Conservation (phyloP, 1,140 invertebrate genomes). For the Zaprionus lachaisei region DNA sequence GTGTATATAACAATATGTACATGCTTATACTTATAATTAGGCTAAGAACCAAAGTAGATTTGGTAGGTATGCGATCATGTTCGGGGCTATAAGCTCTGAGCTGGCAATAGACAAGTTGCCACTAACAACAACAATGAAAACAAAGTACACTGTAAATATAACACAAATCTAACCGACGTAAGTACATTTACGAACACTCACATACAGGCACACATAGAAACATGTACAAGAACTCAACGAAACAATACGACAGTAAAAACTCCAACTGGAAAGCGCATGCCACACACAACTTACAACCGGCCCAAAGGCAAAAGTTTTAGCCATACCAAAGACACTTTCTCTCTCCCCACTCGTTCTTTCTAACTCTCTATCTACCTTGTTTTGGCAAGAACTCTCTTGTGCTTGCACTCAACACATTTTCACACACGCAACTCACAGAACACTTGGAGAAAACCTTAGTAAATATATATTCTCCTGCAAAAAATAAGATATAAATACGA, state of each 20-base stretch:
- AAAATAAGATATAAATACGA: conserved; percentile 41
- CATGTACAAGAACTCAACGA: conserved; percentile 43
- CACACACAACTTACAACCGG: conserved; percentile 27
- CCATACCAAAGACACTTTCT: conserved; percentile 31
- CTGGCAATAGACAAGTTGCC: conserved; percentile 23
- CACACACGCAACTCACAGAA: conserved; percentile 36
- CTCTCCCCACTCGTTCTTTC: conserved; percentile 27
- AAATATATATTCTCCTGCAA: conserved; percentile 48
- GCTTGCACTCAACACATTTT: conserved; percentile 60
- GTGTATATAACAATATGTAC: conserved; percentile 44
- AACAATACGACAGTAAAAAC: conserved; percentile 41
- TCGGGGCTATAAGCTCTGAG: conserved; percentile 22
- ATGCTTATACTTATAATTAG: conserved; percentile 34
- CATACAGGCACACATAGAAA: conserved; percentile 20
- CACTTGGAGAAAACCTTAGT: conserved; percentile 37
- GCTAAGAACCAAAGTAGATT: conserved; percentile 37
- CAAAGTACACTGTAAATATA: conserved; percentile 70
- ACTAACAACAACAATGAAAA: conserved; percentile 8
- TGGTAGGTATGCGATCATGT: conserved; percentile 44
- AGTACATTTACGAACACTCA: conserved; percentile 51
- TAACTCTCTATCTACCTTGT: conserved; percentile 39
- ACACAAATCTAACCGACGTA: conserved; percentile 70
- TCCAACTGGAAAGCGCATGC: conserved; percentile 52
- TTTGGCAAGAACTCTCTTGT: conserved; percentile 69
- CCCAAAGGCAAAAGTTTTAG: conserved; percentile 33